Base-by-base conservation (phyloP, 1,140 invertebrate species). In the Neodiprion fabricii region DNA sequence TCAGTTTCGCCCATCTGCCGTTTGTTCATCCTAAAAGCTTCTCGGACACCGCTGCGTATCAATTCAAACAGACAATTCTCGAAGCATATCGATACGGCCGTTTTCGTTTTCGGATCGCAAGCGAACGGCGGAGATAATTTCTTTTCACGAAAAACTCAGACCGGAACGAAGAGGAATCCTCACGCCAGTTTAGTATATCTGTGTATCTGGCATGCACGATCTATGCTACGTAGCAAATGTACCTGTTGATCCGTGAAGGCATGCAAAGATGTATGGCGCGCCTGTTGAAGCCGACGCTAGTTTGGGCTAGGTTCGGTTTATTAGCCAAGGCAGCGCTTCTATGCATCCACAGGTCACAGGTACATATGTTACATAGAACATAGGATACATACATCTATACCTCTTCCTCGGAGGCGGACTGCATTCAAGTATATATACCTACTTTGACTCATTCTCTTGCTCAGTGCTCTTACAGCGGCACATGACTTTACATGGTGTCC, bases 21-120 rank as follows among this genome's bases (percentile, higher is more conserved):
- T 61, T 61, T 61, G 53, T 61, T 61, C 53, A 61, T 61, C 53
- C 53, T 61, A 61, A 61, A 61, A 61, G 53, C 53, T 17, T 61
- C 53, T 61, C 53, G 53, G 53, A 61, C 53, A 61, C 53, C 11
- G 53, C 9, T 5, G 28, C 28, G 28, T 40, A 40, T 40, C 28
- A 40, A 40, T 40, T 40, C 28, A 40, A 40, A 40, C 28, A 40
- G 28, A 40, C 28, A 40, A 40, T 40, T 40, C 28, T 40, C 28
- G 28, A 40, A 40, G 28, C 28, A 40, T 40, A 40, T 40, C 28
- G 28, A 40, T 40, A 40, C 28, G 28, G 5, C 28, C 28, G 28
- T 40, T 40, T 40, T 40, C 28, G 28, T 40, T 40, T 40, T 40
- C 28, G 28, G 28, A 1, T 40, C 28, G 28, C 5, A 40, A 40